phyloP scores from a whole-genome alignment of 2,797 vertebrate species.

The Falco berigora region DNA sequence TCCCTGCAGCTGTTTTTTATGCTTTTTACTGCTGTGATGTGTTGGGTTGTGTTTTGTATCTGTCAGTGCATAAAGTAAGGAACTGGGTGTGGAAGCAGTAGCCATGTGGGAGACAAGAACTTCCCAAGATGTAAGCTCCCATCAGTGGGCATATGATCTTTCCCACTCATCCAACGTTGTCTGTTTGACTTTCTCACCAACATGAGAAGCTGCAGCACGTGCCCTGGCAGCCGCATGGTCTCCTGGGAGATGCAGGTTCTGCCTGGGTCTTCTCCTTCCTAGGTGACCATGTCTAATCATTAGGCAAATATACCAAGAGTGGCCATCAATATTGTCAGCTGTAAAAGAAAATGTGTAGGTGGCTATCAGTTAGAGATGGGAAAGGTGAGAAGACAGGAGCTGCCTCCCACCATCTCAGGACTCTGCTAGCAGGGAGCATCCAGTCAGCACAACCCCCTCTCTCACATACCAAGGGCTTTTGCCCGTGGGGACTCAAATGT shows the following conservation, averaged over 20 bases:
- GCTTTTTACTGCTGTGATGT: neutral
- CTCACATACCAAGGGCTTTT: neutral
- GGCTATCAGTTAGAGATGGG: rapidly evolving
- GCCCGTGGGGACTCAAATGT: neutral
- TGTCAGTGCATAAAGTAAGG: neutral
- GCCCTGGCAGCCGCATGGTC: neutral
- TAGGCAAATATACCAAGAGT: neutral
- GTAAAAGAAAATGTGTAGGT: neutral
- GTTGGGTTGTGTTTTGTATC: neutral
- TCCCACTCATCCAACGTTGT: neutral
- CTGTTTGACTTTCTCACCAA: neutral
- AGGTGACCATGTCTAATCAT: neutral
- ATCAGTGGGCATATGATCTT: neutral
- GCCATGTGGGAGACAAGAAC: neutral
- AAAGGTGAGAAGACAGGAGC: neutral
- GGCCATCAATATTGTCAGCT: neutral
- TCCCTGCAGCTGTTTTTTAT: constrained; percentile 10
- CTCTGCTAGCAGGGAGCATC: neutral
- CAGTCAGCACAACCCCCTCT: neutral
- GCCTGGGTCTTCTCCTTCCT: neutral
- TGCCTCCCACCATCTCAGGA: neutral
- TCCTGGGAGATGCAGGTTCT: neutral
- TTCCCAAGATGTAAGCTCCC: neutral
- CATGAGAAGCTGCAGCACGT: rapidly evolving
- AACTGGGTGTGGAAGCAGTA: neutral